phyloP scores from a whole-genome alignment of 1,140 invertebrate species.

The Drosophila takahashii region DNA sequence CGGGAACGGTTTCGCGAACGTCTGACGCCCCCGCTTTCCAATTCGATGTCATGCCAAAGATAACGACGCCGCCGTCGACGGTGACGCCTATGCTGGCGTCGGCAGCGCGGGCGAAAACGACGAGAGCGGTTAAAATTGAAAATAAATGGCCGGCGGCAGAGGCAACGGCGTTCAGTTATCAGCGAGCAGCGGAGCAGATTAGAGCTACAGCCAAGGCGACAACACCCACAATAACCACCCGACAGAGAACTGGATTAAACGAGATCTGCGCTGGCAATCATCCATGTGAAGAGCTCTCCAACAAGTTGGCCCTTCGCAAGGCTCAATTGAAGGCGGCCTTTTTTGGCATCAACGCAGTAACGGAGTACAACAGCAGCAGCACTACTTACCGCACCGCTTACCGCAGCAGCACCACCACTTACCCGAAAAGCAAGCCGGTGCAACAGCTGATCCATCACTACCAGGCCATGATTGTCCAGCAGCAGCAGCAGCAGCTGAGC shows the following conservation, averaged over 20 bases:
- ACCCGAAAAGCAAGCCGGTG: slow-evolving; percentile 11
- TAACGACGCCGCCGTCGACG: slow-evolving; percentile 61
- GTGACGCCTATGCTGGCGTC: slow-evolving; percentile 16
- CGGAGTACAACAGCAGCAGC: neutral
- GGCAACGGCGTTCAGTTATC: slow-evolving; percentile 80
- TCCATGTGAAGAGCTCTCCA: slow-evolving; percentile 46
- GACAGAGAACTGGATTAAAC: slow-evolving; percentile 11
- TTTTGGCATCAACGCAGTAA: slow-evolving; percentile 46
- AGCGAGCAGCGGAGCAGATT: slow-evolving; percentile 71
- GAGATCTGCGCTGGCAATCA: slow-evolving; percentile 28
- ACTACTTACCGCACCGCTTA: neutral
- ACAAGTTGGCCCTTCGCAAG: slow-evolving; percentile 55
- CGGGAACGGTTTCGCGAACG: slow-evolving; percentile 59
- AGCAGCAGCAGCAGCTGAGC: slow-evolving; percentile 27
- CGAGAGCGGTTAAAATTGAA: slow-evolving; percentile 74
- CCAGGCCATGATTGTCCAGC: slow-evolving; percentile 72
- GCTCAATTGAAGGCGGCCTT: slow-evolving; percentile 67
- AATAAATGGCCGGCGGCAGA: slow-evolving; percentile 77
- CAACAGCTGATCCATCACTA: slow-evolving; percentile 66
- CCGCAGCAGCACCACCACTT: slow-evolving; percentile 1
- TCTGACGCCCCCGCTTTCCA: slow-evolving; percentile 51
- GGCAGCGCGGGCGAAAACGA: slow-evolving; percentile 21
- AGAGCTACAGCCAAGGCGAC: slow-evolving; percentile 10
- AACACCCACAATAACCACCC: too few species aligned
- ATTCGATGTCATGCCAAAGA: slow-evolving; percentile 61